A percentile compares a stretch with the other conserved stretches of the same genome.
Conservation (phyloP, 1,140 invertebrate genomes). For the Drosophila repleta region DNA sequence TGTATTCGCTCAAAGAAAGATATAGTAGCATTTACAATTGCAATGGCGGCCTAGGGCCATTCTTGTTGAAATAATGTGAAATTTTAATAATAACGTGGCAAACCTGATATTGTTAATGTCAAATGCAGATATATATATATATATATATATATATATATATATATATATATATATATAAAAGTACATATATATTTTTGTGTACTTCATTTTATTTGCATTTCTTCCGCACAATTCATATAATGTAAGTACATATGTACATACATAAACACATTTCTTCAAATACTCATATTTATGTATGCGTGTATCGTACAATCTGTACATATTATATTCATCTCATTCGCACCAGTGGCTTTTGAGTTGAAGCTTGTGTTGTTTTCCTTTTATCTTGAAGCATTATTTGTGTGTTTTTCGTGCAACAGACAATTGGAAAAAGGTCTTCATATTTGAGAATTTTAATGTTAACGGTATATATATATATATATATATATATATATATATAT, state of each 20-base stretch:
- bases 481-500: not conserved
- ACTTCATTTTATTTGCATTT: too few relatives aligned
- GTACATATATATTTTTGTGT: too few relatives aligned
- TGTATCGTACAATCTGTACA: constrained; percentile 7
- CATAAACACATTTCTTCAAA: not conserved
- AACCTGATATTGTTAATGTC: not conserved
- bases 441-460: constrained; percentile 25
- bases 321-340: constrained; percentile 27
- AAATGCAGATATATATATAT: not conserved
- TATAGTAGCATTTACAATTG: not conserved
- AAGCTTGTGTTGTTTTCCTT: constrained; percentile 13
- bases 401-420: constrained; percentile 21
- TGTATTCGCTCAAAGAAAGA: not conserved
- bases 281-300: not conserved
- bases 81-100: constrained; percentile 1
- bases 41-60: constrained; percentile 1
- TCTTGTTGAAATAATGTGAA: not conserved
- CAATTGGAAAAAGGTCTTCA: constrained; percentile 9
- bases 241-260: constrained; percentile 10
- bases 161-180: not conserved
- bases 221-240: too few relatives aligned
- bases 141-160: not conserved
- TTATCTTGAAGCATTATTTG: constrained; percentile 1
- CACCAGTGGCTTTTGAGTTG: constrained; percentile 8
- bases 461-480: constrained; percentile 1